Evolutionary conservation across 2,113 vertebrate species (phyloP).

Genomic region (Cynocephalus volans): DNA sequence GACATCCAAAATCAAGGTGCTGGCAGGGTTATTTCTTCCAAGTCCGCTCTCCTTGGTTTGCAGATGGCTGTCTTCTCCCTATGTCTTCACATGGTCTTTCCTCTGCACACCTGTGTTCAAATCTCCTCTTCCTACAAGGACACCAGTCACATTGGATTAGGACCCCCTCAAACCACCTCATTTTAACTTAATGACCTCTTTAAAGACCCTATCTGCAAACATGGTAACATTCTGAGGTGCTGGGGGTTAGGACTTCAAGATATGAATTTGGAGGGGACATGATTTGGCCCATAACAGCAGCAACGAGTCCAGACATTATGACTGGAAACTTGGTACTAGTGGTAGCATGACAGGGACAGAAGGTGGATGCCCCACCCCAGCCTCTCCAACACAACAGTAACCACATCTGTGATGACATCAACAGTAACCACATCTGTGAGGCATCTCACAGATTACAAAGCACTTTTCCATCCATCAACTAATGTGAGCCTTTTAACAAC

Average conservation of each 20-base stretch:
- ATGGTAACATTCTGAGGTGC: neutral
- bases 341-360: neutral
- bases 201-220: neutral
- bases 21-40: neutral
- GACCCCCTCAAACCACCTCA: too few relatives aligned
- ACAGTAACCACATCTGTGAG: accelerated
- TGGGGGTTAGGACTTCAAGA: neutral
- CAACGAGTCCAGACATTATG: neutral
- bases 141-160: accelerated
- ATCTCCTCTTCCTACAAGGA: neutral
- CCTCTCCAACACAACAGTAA: accelerated
- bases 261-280: neutral
- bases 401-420: neutral
- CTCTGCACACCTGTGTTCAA: neutral
- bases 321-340: neutral
- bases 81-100: accelerated
- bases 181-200: neutral
- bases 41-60: neutral
- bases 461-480: neutral
- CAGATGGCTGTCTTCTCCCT: neutral
- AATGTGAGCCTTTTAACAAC: neutral
- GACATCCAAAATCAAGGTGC: neutral
- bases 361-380: neutral
- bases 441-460: neutral
- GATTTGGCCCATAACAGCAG: accelerated